Evolutionary conservation across 1,140 invertebrate genomes (phyloP).

Genomic region (Oryctes rhinoceros): DNA sequence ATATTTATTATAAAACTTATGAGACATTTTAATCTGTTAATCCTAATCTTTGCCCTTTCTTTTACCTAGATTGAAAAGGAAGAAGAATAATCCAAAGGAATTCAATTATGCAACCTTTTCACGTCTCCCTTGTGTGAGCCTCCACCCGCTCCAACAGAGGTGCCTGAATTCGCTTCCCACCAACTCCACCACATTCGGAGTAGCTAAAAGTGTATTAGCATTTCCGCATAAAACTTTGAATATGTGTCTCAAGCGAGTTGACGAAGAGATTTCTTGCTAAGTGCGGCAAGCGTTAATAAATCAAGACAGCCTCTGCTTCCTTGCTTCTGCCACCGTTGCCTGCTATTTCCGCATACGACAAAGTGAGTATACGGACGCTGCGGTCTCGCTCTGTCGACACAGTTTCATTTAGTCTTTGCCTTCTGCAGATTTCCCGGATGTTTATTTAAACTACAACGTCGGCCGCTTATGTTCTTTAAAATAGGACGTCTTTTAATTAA

Average conservation of each 20-base stretch:
- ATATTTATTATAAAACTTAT: not conserved
- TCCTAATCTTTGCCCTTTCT: not conserved
- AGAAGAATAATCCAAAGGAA: conserved; percentile 40
- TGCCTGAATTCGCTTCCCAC: not conserved
- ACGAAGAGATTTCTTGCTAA: conserved; percentile 44
- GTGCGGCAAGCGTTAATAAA: conserved; percentile 51
- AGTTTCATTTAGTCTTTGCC: conserved; percentile 10
- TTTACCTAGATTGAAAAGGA: not conserved
- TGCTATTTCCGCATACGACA: not conserved
- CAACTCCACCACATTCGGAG: conserved; percentile 42
- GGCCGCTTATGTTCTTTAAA: not conserved
- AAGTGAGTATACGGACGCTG: no score
- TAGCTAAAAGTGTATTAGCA: conserved; percentile 47
- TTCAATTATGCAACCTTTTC: conserved; percentile 45
- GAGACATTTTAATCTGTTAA: no score
- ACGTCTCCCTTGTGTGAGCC: conserved; percentile 41
- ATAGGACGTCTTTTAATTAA: no score
- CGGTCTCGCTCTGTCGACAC: not conserved
- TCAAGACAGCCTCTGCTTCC: conserved; percentile 43
- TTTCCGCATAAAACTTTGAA: conserved; percentile 52
- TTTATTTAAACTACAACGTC: conserved; percentile 1
- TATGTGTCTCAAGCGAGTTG: conserved; percentile 49
- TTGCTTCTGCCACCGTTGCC: not conserved
- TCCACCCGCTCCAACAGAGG: conserved; percentile 24
- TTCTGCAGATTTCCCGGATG: not conserved